These are phyloP conservation scores for Clarias batrachus DNA, from an alignment of 2,113 vertebrate genomes.

Conservation along the genomic window DNA sequence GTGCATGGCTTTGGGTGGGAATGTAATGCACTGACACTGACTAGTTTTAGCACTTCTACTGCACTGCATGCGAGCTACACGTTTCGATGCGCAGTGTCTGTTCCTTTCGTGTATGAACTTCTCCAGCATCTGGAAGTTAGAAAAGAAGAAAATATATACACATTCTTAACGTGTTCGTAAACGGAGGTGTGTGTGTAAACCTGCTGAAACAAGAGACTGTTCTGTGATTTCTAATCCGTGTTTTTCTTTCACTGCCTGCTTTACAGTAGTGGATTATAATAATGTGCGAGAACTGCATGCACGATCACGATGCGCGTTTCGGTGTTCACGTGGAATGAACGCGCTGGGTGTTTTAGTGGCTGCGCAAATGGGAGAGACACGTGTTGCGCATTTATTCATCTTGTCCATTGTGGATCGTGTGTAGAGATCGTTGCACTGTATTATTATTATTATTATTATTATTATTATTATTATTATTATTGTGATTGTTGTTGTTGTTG, in stretches of 20 bases:
- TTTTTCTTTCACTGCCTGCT: not conserved
- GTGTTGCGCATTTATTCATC: conserved; percentile 18
- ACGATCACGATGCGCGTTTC: not conserved
- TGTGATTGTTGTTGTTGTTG: no score
- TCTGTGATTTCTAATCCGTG: not conserved
- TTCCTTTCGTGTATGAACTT: not conserved
- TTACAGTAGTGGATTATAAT: not conserved
- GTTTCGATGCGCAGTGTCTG: not conserved
- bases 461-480: not conserved
- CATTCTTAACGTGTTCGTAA: not conserved
- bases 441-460: not conserved
- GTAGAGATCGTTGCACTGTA: not conserved
- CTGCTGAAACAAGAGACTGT: not conserved
- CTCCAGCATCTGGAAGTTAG: not conserved
- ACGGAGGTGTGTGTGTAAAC: not conserved
- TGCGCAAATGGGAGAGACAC: not conserved
- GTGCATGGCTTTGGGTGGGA: not conserved
- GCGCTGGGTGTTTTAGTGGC: not conserved
- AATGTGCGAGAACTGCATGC: not conserved
- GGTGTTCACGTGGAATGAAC: not conserved
- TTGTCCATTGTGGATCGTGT: not conserved
- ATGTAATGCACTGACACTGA: not conserved
- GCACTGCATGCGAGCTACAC: no score
- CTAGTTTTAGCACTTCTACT: not conserved
- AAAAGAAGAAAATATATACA: no score